Evolutionary conservation across 2,797 vertebrate genomes (phyloP), one percentile per base, ranked within the genome.

Genomic region (Knipowitschia caucasica): DNA sequence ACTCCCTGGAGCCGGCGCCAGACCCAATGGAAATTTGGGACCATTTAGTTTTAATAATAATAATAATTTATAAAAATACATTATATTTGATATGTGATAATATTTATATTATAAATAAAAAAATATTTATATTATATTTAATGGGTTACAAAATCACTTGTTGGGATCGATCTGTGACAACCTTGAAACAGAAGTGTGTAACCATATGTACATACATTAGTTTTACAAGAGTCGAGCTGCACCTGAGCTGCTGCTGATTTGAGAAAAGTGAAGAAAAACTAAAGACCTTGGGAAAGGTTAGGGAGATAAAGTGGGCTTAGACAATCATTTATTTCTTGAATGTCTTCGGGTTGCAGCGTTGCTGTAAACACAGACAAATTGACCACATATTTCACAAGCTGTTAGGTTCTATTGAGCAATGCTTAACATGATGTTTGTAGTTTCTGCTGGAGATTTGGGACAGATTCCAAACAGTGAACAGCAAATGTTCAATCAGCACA

Each of bases 401-500:
- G 69, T 65, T 58, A 59, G 69, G 63, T 46, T 71, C 64, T 15
- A 38, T 52, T 50, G 79, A 75, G 61, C 60, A 61, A 79, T 35
- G 53, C 70, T 81, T 72, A 76, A 71, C 71, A 45, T 17, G 46
- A 60, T 59, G 59, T 73, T 69, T 77, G 49, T 59, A 56, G 50
- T 82, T 75, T 55, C 69, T 72, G 71, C 56, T 36, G 55, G 55
- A 69, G 66, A 71, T 75, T 81, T 75, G 67, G 70, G 71, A 69
- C 60, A 10, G 50, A 75, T 71, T 76, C 80, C 74, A 77, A 82
- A 71, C 67, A 77, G 63, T 51, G 47, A 81, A 53, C 61, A 59
- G 67, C 68, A 63, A 73, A 77, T 71, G 76, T 78, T 80, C 69
- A 78, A 70, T 84, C 77, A 69, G 64, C 72, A 77, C 75, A 52